A percentile compares a stretch with the other conserved stretches of the same genome.
Conservation (phyloP, 2,113 vertebrate species). For the Sigmodon hispidus region DNA sequence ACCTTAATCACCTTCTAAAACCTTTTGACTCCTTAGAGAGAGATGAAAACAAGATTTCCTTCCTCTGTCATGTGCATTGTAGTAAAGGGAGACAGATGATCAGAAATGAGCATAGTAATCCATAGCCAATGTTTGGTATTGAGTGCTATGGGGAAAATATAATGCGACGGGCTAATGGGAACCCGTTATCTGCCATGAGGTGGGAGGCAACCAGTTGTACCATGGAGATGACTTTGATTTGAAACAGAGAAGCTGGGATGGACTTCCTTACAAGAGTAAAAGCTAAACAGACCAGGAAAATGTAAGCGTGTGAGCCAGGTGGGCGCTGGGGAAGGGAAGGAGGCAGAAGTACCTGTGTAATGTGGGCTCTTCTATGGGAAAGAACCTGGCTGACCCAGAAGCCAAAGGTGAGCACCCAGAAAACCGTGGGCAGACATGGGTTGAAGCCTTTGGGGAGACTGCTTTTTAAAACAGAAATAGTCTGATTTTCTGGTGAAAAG, state of each 20-base stretch:
- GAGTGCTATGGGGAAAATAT: slow-evolving; percentile 11
- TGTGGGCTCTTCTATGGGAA: neutral
- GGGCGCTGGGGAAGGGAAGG: neutral
- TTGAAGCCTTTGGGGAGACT: neutral
- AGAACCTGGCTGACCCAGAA: neutral
- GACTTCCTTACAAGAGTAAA: neutral
- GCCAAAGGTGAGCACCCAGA: neutral
- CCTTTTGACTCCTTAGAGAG: slow-evolving; percentile 28
- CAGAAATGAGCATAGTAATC: slow-evolving; percentile 28
- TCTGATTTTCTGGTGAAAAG: slow-evolving; percentile 6
- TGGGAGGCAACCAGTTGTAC: neutral
- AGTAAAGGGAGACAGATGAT: neutral
- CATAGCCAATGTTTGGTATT: neutral
- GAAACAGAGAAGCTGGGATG: neutral
- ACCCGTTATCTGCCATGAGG: neutral
- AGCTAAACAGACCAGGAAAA: neutral
- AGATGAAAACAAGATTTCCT: slow-evolving; percentile 22
- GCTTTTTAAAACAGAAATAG: slow-evolving; percentile 41
- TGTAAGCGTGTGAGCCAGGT: neutral
- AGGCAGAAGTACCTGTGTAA: neutral
- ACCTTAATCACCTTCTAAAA: slow-evolving; percentile 24
- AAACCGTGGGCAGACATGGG: neutral
- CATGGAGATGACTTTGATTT: neutral
- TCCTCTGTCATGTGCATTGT: neutral
- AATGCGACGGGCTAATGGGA: slow-evolving; percentile 17